Conservation (phyloP, 1,140 invertebrate genomes). For the Frieseomelitta varia region DNA sequence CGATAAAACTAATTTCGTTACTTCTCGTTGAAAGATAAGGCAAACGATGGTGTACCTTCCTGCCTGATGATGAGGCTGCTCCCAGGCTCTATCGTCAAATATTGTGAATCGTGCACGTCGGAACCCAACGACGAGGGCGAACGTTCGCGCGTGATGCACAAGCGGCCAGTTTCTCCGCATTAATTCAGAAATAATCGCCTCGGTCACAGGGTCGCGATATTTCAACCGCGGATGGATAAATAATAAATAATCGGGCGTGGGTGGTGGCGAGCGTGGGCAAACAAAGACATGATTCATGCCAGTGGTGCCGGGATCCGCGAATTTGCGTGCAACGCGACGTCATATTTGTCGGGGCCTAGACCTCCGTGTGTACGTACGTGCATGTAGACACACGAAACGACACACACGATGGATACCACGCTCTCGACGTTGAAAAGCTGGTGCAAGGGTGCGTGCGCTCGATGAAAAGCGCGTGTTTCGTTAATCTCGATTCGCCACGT, state of each 20-base stretch:
- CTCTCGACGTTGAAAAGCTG: not conserved
- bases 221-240: slow-evolving; percentile 19
- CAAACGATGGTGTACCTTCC: no score
- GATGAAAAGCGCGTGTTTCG: slow-evolving; percentile 11
- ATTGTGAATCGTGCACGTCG: no score
- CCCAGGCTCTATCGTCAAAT: no score
- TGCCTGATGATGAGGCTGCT: no score
- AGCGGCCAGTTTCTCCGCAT: not conserved
- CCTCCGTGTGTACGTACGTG: no score
- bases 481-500: slow-evolving; percentile 19
- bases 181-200: slow-evolving; percentile 10
- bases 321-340: slow-evolving; percentile 26
- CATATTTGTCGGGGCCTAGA: not conserved
- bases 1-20: no score
- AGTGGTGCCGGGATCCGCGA: not conserved
- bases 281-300: slow-evolving; percentile 31
- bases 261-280: not conserved
- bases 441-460: not conserved
- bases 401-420: not conserved
- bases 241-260: slow-evolving; percentile 19
- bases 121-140: not conserved
- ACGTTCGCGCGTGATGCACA: not conserved
- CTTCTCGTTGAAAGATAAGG: no score
- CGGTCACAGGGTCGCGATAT: slow-evolving; percentile 7
- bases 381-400: not conserved